Evolutionary conservation across 2,888 invertebrate species (phyloP).

Genomic region (Ypsolopha sequella): DNA sequence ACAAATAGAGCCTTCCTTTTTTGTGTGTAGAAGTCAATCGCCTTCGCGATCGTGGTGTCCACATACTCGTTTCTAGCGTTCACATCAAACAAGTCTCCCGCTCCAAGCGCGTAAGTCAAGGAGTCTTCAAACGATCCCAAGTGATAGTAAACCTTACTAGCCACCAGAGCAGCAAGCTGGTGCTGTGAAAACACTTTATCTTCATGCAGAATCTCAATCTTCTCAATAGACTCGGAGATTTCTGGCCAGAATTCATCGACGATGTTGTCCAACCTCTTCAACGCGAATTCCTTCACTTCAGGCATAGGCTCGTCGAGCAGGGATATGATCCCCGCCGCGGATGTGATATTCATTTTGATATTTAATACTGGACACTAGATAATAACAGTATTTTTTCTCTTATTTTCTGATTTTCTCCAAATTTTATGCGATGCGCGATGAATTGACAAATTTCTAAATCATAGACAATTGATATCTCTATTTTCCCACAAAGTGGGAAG

Average conservation of each 20-base stretch:
- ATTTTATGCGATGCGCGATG: constrained; percentile 26
- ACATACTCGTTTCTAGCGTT: constrained; percentile 95
- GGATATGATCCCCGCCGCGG: constrained; percentile 91
- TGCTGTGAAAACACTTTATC: constrained; percentile 90
- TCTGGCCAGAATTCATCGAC: constrained; percentile 99
- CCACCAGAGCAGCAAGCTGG: constrained; percentile 95
- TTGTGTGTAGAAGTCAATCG: constrained; percentile 96
- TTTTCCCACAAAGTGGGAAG: too few relatives aligned
- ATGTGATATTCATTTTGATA: constrained; percentile 61
- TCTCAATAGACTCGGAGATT: constrained; percentile 97
- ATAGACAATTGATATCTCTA: constrained; percentile 29
- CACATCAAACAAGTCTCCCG: constrained; percentile 95
- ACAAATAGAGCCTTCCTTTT: constrained; percentile 82
- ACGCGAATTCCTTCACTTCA: constrained; percentile 93
- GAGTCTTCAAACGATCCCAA: constrained; percentile 97
- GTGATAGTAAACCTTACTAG: constrained; percentile 98
- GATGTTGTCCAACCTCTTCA: constrained; percentile 92
- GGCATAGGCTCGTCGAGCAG: constrained; percentile 94
- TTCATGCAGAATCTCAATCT: constrained; percentile 97
- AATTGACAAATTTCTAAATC: constrained; percentile 54
- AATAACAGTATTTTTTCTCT: constrained; percentile 8
- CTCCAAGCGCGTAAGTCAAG: constrained; percentile 95
- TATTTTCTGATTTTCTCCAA: constrained; percentile 2
- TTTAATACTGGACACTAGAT: constrained; percentile 13
- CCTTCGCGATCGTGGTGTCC: constrained; percentile 96